Percentiles rank a stretch among this genome's conserved stretches.
phyloP scores from a whole-genome alignment of 2,797 vertebrate species.

The Anguilla marmorata region DNA sequence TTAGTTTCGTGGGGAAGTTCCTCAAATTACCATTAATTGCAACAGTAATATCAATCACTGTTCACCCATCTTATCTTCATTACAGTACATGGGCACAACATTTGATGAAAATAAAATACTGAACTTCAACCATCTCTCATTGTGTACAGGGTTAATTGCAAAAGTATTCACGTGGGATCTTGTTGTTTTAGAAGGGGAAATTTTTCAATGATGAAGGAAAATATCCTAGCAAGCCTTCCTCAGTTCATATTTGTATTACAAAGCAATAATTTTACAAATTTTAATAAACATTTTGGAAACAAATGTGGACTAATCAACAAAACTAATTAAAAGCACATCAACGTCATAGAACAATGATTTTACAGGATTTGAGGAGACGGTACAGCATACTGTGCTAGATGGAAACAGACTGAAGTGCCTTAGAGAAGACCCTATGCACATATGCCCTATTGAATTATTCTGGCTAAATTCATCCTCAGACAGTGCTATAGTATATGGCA shows the following conservation, averaged over 20 bases:
- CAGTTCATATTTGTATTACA: neutral
- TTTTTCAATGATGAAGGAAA: neutral
- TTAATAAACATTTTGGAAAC: neutral
- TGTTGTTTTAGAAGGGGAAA: neutral
- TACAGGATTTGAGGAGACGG: neutral
- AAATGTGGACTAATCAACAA: neutral
- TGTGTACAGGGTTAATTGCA: neutral
- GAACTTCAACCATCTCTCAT: neutral
- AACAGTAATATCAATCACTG: neutral
- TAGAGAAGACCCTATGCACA: neutral
- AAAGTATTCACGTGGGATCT: neutral
- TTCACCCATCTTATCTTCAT: neutral
- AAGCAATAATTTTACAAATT: too few species aligned
- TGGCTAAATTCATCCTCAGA: neutral
- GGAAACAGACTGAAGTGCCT: neutral
- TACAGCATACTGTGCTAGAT: neutral
- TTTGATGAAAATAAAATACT: neutral
- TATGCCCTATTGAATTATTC: constrained; percentile 18
- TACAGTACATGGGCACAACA: neutral
- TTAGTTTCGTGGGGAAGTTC: neutral
- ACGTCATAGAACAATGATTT: too few species aligned
- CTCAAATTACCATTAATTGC: neutral
- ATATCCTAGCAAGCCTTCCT: neutral
- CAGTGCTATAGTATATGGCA: constrained; percentile 10
- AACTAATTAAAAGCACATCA: too few species aligned